Percentiles rank a stretch among this genome's conserved stretches.
Conservation (phyloP, 2,888 invertebrate genomes). For the Paralinhomoeus sp. region DNA sequence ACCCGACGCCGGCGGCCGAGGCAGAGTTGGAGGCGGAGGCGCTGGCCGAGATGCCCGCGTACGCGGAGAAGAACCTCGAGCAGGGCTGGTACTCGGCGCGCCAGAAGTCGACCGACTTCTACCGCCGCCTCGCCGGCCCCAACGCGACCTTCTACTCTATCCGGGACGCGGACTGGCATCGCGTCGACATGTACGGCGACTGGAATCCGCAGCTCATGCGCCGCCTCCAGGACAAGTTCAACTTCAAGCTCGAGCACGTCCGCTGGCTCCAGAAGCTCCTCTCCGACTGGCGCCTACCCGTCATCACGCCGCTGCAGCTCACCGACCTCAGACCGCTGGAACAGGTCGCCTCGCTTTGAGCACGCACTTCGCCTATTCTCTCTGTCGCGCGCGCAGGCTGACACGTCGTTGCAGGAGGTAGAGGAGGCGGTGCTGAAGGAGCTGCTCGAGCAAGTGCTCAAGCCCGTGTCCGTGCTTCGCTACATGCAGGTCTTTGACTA, state of each 20-base stretch:
- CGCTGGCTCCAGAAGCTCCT: slow-evolving; percentile 6
- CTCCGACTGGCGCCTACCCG: slow-evolving; percentile 2
- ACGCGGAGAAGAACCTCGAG: slow-evolving; percentile 2
- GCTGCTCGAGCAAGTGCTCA: slow-evolving; percentile 4
- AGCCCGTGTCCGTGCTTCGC: slow-evolving; percentile 2
- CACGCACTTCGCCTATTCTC: not conserved
- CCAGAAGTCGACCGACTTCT: not conserved
- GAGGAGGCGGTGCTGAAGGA: slow-evolving; percentile 6
- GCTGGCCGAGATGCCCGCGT: not conserved
- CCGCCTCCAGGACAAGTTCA: slow-evolving; percentile 7
- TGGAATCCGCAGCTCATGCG: slow-evolving; percentile 6
- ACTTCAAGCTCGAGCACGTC: slow-evolving; percentile 6
- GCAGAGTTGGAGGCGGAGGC: not conserved
- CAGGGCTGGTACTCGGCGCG: slow-evolving; percentile 2
- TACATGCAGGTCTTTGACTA: not conserved
- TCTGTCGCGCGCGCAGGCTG: too few species aligned
- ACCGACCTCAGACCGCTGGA: slow-evolving; percentile 3
- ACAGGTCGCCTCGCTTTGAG: not conserved
- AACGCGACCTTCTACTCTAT: slow-evolving; percentile 4
- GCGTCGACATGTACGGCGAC: slow-evolving; percentile 2
- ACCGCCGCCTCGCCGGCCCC: not conserved
- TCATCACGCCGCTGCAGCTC: slow-evolving; percentile 1
- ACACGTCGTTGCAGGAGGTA: slow-evolving; percentile 5
- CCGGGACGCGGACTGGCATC: not conserved
- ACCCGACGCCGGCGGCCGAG: too few species aligned